Base-by-base conservation (phyloP, 1,140 invertebrate genomes). In the Drosophila fuyamai region DNA sequence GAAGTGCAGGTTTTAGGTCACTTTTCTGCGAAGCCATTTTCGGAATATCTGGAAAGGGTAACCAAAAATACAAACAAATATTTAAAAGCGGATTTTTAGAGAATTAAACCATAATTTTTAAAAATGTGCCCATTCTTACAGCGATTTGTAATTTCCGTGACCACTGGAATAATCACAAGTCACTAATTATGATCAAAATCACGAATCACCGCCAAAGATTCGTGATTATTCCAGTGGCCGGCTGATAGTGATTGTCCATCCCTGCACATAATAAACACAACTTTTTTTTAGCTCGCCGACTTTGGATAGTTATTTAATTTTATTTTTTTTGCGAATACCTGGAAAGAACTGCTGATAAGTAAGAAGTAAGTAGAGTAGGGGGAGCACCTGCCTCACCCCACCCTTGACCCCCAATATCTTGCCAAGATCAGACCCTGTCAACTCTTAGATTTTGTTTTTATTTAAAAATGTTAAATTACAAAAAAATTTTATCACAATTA, bases 401-500 rank as follows among this genome's bases (percentile, higher is more conserved):
- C 23, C 7, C 12, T 9, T 12, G 10, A 32, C 27, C 47, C 5
- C 10, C 4, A 5, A 4, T n/a, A 14, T 38, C 29, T 13, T 16
- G 14, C 1, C 13, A 13, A 13, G 16, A 54, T 18, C 10, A 7
- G 5, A 10, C 8, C 16, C 29, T 43, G n/a, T 14, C n/a, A 56
- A 35, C 38, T 72, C 29, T 50, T 41, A 57, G 73, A 76, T 68
- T 76, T 74, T 48, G 57, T 74, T 77, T 88, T 88, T 81, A 84
- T 78, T 90, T 76, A 82, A 76, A 70, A 82, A 77, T 80, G 74
- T 88, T 88, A 90, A 89, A 90, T 89, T 89, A 89, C 85, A 89
- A 89, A 89, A 88, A 88, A 85, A 85, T 60, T 81, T 41, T 89
- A 89, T 89, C 84, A 89, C 84, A 89, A 89, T 89, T 78, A 90